These are phyloP conservation scores for Myotis planiceps DNA, from an alignment of 2,797 vertebrate genomes.

Conservation along the genomic window DNA sequence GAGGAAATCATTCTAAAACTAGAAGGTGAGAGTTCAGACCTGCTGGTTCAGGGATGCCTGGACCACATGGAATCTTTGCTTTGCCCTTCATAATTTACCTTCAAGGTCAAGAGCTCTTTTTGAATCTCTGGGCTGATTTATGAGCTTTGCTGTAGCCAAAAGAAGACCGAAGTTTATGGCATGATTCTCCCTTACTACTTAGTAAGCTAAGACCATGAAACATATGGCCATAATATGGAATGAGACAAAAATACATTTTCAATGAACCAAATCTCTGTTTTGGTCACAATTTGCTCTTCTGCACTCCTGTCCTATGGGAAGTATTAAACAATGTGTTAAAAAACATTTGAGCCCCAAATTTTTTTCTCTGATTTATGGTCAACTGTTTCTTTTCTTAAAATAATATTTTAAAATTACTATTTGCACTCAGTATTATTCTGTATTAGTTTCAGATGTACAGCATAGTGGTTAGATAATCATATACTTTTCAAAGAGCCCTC, in stretches of 20 bases:
- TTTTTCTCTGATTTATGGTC: background rate
- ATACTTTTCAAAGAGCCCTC: background rate
- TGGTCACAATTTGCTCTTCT: background rate
- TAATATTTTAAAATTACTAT: background rate
- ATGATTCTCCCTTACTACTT: background rate
- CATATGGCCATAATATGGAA: background rate
- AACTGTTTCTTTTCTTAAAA: background rate
- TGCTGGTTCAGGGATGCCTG: background rate
- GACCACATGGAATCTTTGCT: background rate
- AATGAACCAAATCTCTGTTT: background rate
- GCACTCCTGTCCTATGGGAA: background rate
- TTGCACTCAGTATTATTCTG: background rate
- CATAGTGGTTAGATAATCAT: background rate
- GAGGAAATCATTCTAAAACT: background rate
- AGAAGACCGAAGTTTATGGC: background rate
- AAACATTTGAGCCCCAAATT: background rate
- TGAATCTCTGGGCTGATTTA: slow-evolving; percentile 3
- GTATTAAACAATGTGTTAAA: background rate
- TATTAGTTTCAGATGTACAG: background rate
- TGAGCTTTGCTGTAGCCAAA: background rate
- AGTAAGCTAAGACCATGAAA: background rate
- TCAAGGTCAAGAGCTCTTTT: background rate
- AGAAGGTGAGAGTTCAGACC: background rate
- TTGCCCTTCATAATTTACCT: background rate
- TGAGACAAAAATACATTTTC: slow-evolving; percentile 43